A percentile compares a stretch with the other conserved stretches of the same genome.
Conservation (phyloP, 92 coral and sea anemone genomes). For the Anthopleura xanthogrammica region DNA sequence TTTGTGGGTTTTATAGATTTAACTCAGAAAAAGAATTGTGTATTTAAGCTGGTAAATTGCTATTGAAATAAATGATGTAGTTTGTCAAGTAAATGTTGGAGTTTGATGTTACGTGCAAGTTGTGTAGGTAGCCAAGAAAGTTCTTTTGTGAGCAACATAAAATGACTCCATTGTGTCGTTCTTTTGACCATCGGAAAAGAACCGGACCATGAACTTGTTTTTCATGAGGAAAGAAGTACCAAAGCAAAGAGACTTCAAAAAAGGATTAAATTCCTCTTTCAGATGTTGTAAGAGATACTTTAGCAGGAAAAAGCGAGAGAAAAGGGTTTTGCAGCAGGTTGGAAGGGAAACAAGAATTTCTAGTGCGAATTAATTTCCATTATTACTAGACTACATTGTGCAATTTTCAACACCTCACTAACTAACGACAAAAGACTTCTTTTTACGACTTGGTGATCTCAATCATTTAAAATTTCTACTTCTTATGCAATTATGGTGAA, state of each 20-base stretch:
- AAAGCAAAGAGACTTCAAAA: neutral
- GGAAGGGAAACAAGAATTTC: neutral
- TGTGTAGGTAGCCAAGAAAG: neutral
- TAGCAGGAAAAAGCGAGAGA: neutral
- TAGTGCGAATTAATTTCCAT: conserved; percentile 26
- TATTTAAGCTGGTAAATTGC: neutral
- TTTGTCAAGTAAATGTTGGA: neutral
- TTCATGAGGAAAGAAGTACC: conserved; percentile 10
- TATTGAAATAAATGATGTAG: conserved; percentile 9
- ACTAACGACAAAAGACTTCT: conserved; percentile 23
- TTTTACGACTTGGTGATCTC: conserved; percentile 10
- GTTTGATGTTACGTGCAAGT: conserved; percentile 22
- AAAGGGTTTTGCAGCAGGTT: neutral
- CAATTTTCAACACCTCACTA: conserved; percentile 34
- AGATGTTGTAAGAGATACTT: conserved; percentile 4
- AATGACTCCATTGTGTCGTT: conserved; percentile 16
- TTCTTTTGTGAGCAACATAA: conserved; percentile 6
- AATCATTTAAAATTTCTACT: conserved; percentile 19
- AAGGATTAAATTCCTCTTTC: neutral
- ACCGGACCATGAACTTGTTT: conserved; percentile 14
- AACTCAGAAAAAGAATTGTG: neutral
- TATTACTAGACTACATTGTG: conserved; percentile 32
- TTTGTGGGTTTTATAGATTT: neutral
- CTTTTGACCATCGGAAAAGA: conserved; percentile 27
- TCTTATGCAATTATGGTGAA: conserved; percentile 18